Percentiles rank a stretch among this genome's conserved stretches.
These are phyloP conservation scores for Drosophila seguyi DNA, from an alignment of 1,140 invertebrate genomes.

Conservation along the genomic window DNA sequence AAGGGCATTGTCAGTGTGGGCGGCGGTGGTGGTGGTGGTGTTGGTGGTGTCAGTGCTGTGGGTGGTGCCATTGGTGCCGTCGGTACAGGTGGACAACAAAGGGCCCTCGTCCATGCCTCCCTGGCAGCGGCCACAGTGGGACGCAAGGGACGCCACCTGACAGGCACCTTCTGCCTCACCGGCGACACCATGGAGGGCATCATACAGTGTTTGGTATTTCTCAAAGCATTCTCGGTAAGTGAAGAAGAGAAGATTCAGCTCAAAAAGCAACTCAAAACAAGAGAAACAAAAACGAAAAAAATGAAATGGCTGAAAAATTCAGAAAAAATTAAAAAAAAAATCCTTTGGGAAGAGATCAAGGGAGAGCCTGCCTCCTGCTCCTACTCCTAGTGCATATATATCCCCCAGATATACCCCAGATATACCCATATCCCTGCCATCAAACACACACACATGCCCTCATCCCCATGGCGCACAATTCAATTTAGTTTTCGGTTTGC, in stretches of 20 bases:
- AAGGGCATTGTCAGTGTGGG: slow-evolving; percentile 85
- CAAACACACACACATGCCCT: slow-evolving; percentile 5
- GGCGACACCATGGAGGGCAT: slow-evolving; percentile 96
- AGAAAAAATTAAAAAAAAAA: neutral
- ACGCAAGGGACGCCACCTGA: slow-evolving; percentile 92
- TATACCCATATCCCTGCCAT: neutral
- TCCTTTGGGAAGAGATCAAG: neutral
- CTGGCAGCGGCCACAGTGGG: slow-evolving; percentile 90
- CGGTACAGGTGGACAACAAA: slow-evolving; percentile 85
- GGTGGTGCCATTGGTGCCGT: slow-evolving; percentile 41
- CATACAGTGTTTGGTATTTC: slow-evolving; percentile 95
- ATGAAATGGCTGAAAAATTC: too few species aligned
- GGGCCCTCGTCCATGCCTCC: slow-evolving; percentile 91
- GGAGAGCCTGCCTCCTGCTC: neutral
- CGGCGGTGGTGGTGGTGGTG: slow-evolving; percentile 79
- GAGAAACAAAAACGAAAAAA: too few species aligned
- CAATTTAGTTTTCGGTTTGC: slow-evolving; percentile 78
- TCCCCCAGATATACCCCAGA: neutral
- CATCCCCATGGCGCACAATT: slow-evolving; percentile 68
- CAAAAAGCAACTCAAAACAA: too few species aligned
- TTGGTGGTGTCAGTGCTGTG: slow-evolving; percentile 85
- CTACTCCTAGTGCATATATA: neutral
- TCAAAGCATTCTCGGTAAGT: slow-evolving; percentile 96
- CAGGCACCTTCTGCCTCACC: slow-evolving; percentile 93
- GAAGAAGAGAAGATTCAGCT: slow-evolving; percentile 2